A percentile compares a stretch with the other conserved stretches of the same genome.
phyloP scores from a whole-genome alignment of 1,140 invertebrate genomes.

The Microplitis mediator region DNA sequence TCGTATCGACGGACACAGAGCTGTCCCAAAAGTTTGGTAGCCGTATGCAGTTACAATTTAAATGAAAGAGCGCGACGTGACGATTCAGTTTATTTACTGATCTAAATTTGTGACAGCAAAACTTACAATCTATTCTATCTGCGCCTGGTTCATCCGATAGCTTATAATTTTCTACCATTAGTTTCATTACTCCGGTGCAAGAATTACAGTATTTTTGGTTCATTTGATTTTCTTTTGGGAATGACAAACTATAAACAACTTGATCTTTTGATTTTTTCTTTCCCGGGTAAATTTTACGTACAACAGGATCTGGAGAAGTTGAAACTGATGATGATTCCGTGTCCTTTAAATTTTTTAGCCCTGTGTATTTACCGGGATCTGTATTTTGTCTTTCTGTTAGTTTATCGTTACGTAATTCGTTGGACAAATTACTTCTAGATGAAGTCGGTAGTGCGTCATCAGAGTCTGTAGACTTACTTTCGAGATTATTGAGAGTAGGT shows the following conservation, averaged over 20 bases:
- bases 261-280: not conserved
- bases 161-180: constrained; percentile 23
- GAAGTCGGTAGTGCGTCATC: too few species aligned
- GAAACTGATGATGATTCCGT: too few species aligned
- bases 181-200: constrained; percentile 10
- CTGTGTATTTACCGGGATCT: too few species aligned
- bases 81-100: constrained; percentile 25
- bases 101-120: constrained; percentile 28
- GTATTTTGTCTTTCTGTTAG: too few species aligned
- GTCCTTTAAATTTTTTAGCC: too few species aligned
- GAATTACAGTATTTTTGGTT: not conserved
- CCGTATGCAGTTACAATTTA: constrained; percentile 29
- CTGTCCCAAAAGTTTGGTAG: not conserved
- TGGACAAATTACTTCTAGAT: too few species aligned
- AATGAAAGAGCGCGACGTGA: constrained; percentile 31
- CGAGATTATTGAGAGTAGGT: too few species aligned
- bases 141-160: constrained; percentile 19
- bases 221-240: not conserved
- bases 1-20: not conserved
- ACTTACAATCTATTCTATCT: constrained; percentile 31
- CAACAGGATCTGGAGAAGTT: too few species aligned
- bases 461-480: too few species aligned
- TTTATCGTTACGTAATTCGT: too few species aligned
- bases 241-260: not conserved
- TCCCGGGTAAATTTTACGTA: not conserved